These are phyloP conservation scores for Oxystoma pomonae DNA, from an alignment of 2,888 invertebrate species.

Conservation along the genomic window DNA sequence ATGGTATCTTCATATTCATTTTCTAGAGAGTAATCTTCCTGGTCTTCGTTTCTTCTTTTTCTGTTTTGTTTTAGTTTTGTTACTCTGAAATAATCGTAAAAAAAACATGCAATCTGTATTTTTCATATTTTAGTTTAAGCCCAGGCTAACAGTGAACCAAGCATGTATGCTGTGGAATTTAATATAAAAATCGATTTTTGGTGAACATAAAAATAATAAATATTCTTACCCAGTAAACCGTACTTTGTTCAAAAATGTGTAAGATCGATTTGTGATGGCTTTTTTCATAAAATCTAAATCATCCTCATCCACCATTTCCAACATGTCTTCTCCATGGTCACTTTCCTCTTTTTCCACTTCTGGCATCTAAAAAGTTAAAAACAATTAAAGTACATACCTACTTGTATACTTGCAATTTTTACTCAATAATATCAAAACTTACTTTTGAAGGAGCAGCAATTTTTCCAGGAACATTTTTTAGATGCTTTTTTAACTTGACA, in stretches of 20 bases:
- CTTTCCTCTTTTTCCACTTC: conserved; percentile 45
- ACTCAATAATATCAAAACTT: no score
- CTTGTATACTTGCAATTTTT: no score
- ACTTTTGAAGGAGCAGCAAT: not conserved
- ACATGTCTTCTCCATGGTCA: conserved; percentile 52
- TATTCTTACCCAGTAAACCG: conserved; percentile 37
- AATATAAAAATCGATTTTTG: no score
- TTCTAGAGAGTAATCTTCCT: conserved; percentile 54
- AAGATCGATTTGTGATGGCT: conserved; percentile 49
- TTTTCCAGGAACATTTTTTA: conserved; percentile 22
- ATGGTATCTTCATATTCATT: conserved; percentile 60
- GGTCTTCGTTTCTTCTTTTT: not conserved
- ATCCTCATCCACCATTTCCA: conserved; percentile 55
- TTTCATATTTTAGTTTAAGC: no score
- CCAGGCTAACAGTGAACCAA: no score
- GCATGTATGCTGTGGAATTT: no score
- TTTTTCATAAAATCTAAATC: conserved; percentile 52
- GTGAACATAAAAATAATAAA: no score
- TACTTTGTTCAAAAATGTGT: conserved; percentile 48
- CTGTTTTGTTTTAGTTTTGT: no score
- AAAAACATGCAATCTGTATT: no score
- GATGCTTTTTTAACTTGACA: conserved; percentile 4
- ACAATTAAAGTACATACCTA: no score
- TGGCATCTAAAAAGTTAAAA: conserved; percentile 14
- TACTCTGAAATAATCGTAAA: no score